These are phyloP conservation scores for Fragum sueziense DNA, from an alignment of 2,888 invertebrate species.

Conservation along the genomic window DNA sequence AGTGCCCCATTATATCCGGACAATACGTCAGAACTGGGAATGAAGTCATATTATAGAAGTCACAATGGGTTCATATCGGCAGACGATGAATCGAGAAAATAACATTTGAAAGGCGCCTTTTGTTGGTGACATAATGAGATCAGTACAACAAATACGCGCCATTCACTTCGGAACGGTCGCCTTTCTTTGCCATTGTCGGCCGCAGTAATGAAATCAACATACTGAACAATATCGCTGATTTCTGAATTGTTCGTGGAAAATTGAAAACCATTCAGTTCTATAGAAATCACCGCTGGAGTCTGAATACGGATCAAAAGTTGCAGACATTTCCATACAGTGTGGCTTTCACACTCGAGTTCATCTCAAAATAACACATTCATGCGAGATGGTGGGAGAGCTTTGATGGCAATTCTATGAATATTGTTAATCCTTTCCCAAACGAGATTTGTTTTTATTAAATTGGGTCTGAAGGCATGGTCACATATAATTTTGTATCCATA, in stretches of 20 bases:
- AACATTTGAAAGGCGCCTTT: conserved; percentile 69
- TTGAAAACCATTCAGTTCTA: conserved; percentile 80
- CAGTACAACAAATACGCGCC: conserved; percentile 75
- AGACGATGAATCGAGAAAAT: conserved; percentile 62
- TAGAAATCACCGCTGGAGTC: conserved; percentile 66
- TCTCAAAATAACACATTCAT: conserved; percentile 67
- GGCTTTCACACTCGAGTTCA: conserved; percentile 71
- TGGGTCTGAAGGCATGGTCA: too few species aligned
- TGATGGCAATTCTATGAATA: conserved; percentile 33
- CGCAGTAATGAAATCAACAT: conserved; percentile 79
- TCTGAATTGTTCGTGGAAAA: conserved; percentile 78
- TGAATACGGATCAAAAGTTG: conserved; percentile 70
- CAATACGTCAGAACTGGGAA: conserved; percentile 25
- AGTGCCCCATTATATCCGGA: conserved; percentile 14
- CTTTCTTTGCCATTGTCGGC: conserved; percentile 73
- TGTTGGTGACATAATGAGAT: conserved; percentile 76
- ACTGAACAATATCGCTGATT: conserved; percentile 75
- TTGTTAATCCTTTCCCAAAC: neutral
- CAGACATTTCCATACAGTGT: conserved; percentile 62
- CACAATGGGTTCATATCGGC: conserved; percentile 21
- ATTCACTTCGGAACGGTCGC: conserved; percentile 75
- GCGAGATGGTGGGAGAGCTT: conserved; percentile 53
- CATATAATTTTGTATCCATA: too few species aligned
- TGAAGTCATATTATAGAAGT: conserved; percentile 22
- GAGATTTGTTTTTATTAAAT: neutral